Evolutionary conservation across 2,888 invertebrate genomes (phyloP), one percentile per base, ranked within the genome.

Genomic region (Amphiduros pacificus): DNA sequence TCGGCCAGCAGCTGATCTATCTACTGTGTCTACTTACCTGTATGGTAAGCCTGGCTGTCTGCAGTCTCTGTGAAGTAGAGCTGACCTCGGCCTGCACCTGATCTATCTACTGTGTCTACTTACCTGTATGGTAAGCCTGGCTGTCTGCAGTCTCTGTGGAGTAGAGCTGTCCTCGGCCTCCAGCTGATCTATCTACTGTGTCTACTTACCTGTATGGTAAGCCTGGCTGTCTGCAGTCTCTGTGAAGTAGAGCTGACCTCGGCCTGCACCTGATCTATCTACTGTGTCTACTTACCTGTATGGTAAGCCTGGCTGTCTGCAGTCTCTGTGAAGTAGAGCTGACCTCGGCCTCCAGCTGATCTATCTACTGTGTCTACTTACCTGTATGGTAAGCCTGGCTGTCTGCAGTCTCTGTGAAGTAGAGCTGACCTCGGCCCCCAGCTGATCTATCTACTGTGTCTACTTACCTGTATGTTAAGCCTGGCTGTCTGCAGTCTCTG

Each of bases 161-260:
- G 77, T 73, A 17, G 70, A 67, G 41, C 67, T 68, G 22, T 78
- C 62, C 54, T 80, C 78, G n/a, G 71, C 60, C 53, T 75, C 74
- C 22, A 76, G 66, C 62, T 75, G 76, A 14, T 68, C 68, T 32
- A 74, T 71, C n/a, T n/a, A n/a, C n/a, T n/a, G n/a, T n/a, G n/a
- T n/a, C n/a, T 28, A 52, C 9, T 40, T 51, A 75, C 74, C 76
- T 77, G 77, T 26, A 74, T 70, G 50, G 69, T 74, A 31, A 73
- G 74, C 60, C 75, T 74, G 20, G 72, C 63, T 27, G 72, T 67
- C 26, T 74, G 69, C 11, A 78, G 69, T 55, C 76, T 72, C 67
- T 78, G 76, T 62, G 75, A 73, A 55, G 77, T 73, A 17, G 70
- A 67, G 41, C 67, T 68, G 22, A 79, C 62, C 54, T 80, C 78